Conservation (phyloP, 2,888 invertebrate genomes). For the Dysmachus trigonus region DNA sequence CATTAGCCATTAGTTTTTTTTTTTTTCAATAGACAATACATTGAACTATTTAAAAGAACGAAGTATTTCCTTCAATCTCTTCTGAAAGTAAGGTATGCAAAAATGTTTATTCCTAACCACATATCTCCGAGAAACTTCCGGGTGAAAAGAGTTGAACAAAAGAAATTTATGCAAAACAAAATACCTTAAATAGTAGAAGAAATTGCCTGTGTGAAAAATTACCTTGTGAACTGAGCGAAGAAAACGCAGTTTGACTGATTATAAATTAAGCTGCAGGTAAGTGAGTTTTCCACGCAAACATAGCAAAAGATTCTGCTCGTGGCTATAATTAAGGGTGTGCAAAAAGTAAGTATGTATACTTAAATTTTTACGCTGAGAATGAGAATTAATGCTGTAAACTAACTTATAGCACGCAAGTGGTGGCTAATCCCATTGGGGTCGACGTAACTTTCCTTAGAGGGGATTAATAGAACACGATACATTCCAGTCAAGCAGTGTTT, state of each 20-base stretch:
- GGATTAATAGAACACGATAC: background rate
- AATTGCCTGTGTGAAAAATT: background rate
- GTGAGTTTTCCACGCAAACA: background rate
- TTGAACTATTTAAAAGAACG: background rate
- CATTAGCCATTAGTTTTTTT: no score
- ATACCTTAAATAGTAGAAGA: background rate
- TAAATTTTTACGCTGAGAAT: background rate
- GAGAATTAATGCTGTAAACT: background rate
- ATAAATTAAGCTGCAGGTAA: background rate
- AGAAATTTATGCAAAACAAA: background rate
- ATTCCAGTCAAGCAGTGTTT: background rate
- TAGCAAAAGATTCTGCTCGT: background rate
- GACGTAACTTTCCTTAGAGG: background rate
- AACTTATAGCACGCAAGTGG: conserved; percentile 15
- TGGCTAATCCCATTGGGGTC: background rate
- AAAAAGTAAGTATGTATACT: background rate
- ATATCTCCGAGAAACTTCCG: background rate
- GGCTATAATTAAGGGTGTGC: background rate
- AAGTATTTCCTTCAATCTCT: background rate
- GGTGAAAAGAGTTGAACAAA: background rate
- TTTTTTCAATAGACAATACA: no score
- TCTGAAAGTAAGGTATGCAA: background rate
- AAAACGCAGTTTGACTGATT: background rate
- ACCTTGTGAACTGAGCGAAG: conserved; percentile 2
- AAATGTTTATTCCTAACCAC: background rate